phyloP scores from a whole-genome alignment of 2,888 invertebrate species.

The Drosophila seclusa region DNA sequence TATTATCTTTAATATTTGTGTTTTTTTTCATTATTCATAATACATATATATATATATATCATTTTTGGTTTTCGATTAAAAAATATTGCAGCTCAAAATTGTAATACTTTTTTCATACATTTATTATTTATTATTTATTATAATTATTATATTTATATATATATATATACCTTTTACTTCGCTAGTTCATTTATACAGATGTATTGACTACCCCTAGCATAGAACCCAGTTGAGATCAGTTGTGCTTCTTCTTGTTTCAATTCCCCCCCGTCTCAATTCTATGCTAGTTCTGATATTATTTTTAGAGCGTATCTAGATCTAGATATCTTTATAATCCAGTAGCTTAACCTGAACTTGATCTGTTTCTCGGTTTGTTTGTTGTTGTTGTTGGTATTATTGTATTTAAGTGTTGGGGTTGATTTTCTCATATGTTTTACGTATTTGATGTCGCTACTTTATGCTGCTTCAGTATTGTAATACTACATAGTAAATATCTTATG shows the following conservation, averaged over 20 bases:
- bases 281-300: constrained; percentile 30
- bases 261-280: constrained; percentile 3
- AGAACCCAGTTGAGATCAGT: constrained; percentile 83
- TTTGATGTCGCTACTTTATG: constrained; percentile 63
- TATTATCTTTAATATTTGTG: constrained; percentile 68
- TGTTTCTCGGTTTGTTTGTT: constrained; percentile 32
- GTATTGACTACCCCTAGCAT: constrained; percentile 43
- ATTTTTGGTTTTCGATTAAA: constrained; percentile 70
- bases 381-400: constrained; percentile 45
- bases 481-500: constrained; percentile 40
- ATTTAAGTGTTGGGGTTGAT: constrained; percentile 44
- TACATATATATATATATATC: constrained; percentile 14
- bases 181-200: constrained; percentile 20
- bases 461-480: constrained; percentile 47
- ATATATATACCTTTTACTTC: constrained; percentile 12
- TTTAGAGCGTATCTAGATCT: constrained; percentile 4
- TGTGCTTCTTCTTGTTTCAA: background rate
- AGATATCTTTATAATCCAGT: constrained; percentile 39
- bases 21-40: constrained; percentile 29
- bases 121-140: constrained; percentile 47
- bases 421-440: constrained; percentile 72
- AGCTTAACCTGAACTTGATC: constrained; percentile 48
- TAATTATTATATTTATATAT: constrained; percentile 35
- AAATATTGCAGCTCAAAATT: constrained; percentile 81
- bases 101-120: constrained; percentile 64